phyloP scores from a whole-genome alignment of 2,797 vertebrate species.

The Avahi laniger region DNA sequence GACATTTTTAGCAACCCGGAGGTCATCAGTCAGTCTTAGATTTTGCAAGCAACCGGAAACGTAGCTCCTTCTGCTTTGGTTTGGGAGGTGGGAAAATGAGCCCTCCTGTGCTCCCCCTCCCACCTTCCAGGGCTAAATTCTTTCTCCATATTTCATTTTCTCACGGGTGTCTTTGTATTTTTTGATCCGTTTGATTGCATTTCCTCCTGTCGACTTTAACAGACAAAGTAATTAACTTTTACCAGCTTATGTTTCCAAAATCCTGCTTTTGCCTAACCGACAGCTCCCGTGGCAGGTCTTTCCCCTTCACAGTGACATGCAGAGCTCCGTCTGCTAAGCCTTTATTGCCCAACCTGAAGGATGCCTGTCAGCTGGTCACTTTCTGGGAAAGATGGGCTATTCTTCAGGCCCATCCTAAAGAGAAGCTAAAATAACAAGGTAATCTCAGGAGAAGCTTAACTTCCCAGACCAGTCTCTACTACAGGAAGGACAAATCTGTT shows the following conservation, averaged over 20 bases:
- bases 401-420: not conserved
- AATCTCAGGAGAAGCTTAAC: not conserved
- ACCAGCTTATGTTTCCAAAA: not conserved
- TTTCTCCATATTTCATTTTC: not conserved
- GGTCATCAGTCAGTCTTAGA: not conserved
- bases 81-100: not conserved
- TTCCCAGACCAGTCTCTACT: not conserved
- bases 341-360: not conserved
- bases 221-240: not conserved
- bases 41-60: not conserved
- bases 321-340: not conserved
- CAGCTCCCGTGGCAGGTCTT: not conserved
- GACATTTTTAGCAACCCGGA: not conserved
- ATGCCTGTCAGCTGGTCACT: not conserved
- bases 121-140: not conserved
- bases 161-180: not conserved
- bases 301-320: not conserved
- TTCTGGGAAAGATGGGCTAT: not conserved
- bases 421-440: not conserved
- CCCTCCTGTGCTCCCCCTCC: fast-evolving
- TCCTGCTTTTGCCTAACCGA: not conserved
- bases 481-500: not conserved
- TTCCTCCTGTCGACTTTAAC: not conserved
- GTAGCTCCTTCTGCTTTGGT: not conserved
- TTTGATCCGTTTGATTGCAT: not conserved